These are phyloP conservation scores for Gallinago stenura DNA, from an alignment of 2,797 vertebrate species.

Conservation along the genomic window DNA sequence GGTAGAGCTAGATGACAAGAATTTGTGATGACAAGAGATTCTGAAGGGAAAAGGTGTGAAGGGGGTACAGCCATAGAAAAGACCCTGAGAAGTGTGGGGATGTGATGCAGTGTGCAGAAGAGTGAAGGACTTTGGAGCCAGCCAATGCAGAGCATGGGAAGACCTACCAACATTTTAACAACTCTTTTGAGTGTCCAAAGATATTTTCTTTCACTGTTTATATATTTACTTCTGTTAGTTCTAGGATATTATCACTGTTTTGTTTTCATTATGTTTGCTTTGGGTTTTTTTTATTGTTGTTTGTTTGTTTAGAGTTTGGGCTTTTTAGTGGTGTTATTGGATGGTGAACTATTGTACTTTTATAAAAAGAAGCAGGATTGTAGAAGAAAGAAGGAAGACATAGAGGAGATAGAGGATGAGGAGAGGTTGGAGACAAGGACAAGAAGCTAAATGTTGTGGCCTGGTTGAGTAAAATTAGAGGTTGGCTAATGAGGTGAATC, in stretches of 20 bases:
- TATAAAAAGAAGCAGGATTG: background rate
- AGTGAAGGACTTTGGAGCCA: background rate
- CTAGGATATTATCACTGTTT: background rate
- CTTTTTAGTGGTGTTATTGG: background rate
- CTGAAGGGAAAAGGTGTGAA: background rate
- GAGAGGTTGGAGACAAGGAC: conserved; percentile 6
- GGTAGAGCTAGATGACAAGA: background rate
- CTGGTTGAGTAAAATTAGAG: conserved; percentile 40
- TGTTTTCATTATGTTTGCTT: background rate
- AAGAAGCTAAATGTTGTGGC: background rate
- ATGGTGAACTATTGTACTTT: background rate
- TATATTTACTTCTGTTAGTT: background rate
- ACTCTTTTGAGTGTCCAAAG: background rate
- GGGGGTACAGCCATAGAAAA: background rate
- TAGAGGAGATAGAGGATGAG: background rate
- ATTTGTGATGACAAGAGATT: background rate
- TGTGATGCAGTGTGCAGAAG: background rate
- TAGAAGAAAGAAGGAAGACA: background rate
- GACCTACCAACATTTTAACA: background rate
- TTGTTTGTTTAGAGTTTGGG: background rate
- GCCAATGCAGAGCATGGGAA: background rate
- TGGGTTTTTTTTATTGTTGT: background rate
- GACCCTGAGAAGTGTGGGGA: background rate
- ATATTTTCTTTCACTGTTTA: background rate
- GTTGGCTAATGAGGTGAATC: conserved; percentile 52